phyloP scores from a whole-genome alignment of 2,888 invertebrate genomes.

The Calliphora vomitoria region DNA sequence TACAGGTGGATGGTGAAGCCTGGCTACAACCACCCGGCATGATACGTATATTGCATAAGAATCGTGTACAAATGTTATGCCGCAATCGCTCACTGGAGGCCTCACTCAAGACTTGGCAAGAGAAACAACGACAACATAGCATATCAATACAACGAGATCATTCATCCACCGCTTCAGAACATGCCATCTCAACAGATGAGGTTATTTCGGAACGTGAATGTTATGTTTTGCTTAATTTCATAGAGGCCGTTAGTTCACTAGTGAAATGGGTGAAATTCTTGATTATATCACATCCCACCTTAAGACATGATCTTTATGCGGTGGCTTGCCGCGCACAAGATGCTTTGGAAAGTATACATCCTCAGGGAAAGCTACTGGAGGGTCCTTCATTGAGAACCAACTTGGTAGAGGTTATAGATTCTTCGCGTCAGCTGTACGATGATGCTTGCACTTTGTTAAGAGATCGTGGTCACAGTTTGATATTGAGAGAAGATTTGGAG shows the following conservation, averaged over 20 bases:
- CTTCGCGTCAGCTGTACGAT: conserved; percentile 87
- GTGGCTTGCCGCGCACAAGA: conserved; percentile 90
- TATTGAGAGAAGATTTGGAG: conserved; percentile 88
- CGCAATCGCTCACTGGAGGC: conserved; percentile 95
- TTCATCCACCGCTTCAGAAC: conserved; percentile 83
- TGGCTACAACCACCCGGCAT: conserved; percentile 99
- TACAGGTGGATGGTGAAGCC: conserved; percentile 98
- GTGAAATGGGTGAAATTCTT: conserved; percentile 92
- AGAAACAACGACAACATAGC: conserved; percentile 89
- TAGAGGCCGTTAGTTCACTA: conserved; percentile 93
- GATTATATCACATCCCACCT: conserved; percentile 88
- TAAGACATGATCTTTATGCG: conserved; percentile 91
- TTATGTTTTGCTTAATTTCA: conserved; percentile 88
- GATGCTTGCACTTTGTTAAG: conserved; percentile 89
- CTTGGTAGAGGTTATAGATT: conserved; percentile 87
- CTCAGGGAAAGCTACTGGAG: conserved; percentile 92
- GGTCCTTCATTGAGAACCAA: conserved; percentile 90
- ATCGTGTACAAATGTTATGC: conserved; percentile 97
- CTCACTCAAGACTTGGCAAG: conserved; percentile 94
- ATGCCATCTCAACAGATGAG: conserved; percentile 83
- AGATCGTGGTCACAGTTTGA: conserved; percentile 88
- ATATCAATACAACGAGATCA: conserved; percentile 85
- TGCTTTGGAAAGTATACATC: conserved; percentile 90
- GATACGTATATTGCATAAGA: conserved; percentile 97
- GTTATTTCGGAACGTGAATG: conserved; percentile 85